Percentiles rank a stretch among this genome's conserved stretches.
Evolutionary conservation across 2,888 invertebrate genomes (phyloP).

Genomic region (Podabrus alpinus): DNA sequence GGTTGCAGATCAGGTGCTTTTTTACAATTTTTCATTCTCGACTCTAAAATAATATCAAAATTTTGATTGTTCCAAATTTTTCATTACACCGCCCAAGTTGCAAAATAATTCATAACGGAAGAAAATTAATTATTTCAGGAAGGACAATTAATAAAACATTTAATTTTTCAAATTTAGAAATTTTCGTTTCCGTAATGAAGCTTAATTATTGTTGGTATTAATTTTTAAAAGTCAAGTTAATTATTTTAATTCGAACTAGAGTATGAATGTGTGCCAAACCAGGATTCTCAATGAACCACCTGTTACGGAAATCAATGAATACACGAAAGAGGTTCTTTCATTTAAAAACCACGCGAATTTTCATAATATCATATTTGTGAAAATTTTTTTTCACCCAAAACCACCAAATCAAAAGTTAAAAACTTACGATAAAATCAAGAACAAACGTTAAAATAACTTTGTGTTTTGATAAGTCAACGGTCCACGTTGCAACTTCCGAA

Average conservation of each 20-base stretch:
- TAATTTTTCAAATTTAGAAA: background rate
- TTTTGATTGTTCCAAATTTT: background rate
- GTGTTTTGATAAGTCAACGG: background rate
- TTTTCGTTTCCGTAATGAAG: background rate
- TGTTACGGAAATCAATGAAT: conserved; percentile 36
- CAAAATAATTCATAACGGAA: background rate
- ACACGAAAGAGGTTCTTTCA: conserved; percentile 23
- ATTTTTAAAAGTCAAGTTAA: background rate
- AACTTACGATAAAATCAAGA: background rate
- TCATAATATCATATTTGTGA: background rate
- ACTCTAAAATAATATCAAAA: background rate
- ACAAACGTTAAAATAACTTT: background rate
- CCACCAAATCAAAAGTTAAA: background rate
- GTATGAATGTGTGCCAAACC: conserved; percentile 20
- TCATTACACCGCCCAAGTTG: background rate
- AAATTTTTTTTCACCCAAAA: background rate
- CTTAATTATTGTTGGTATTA: background rate
- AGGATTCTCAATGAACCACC: conserved; percentile 36
- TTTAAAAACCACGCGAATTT: conserved; percentile 7
- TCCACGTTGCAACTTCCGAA: background rate
- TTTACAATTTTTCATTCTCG: background rate
- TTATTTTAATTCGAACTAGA: background rate
- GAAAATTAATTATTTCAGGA: background rate
- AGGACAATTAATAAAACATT: background rate
- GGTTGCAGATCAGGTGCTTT: background rate